phyloP scores from a whole-genome alignment of 1,140 invertebrate species.

The Paraescarpia echinospica region DNA sequence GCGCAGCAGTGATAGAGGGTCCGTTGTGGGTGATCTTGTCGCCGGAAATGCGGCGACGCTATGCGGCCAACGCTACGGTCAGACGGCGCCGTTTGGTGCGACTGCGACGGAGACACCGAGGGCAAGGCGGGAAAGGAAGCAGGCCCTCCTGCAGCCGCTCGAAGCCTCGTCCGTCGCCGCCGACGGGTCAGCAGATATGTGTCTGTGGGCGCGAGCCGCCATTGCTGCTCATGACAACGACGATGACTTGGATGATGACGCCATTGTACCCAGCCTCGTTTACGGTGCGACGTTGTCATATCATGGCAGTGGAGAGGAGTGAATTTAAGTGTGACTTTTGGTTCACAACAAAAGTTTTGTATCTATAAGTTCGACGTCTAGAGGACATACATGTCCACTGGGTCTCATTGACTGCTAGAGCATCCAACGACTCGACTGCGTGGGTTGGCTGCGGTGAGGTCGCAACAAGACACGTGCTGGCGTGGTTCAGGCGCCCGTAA shows the following conservation, averaged over 20 bases:
- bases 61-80: background rate
- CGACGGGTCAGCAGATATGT: background rate
- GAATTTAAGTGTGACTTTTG: background rate
- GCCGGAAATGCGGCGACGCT: background rate
- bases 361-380: background rate
- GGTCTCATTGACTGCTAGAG: no score
- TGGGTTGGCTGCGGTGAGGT: no score
- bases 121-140: background rate
- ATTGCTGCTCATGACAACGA: background rate
- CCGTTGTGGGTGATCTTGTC: background rate
- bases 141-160: background rate
- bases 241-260: background rate
- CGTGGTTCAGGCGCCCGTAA: no score
- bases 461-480: no score
- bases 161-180: background rate
- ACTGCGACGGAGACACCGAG: background rate
- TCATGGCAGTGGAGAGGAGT: background rate
- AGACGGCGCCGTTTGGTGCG: background rate
- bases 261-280: background rate
- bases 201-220: background rate
- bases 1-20: background rate
- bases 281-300: background rate
- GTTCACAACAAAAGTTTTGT: background rate
- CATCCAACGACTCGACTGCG: no score
- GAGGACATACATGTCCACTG: background rate